A percentile compares a stretch with the other conserved stretches of the same genome.
Conservation (phyloP, 2,888 invertebrate genomes). For the Toxonevra muliebris region DNA sequence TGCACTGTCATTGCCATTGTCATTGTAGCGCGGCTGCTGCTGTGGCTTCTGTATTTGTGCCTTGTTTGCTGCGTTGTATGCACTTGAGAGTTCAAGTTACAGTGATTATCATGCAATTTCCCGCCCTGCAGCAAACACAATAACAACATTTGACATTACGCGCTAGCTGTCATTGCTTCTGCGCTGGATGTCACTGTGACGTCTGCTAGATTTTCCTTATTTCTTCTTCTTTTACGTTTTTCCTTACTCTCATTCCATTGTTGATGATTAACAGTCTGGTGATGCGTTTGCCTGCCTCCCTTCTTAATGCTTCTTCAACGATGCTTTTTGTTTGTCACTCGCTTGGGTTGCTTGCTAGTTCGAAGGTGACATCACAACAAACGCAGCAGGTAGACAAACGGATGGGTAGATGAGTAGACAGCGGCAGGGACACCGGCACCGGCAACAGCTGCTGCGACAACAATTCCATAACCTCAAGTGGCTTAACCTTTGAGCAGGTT, state of each 20-base stretch:
- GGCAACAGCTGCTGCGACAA: conserved; percentile 24
- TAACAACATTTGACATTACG: background rate
- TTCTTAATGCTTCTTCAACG: conserved; percentile 14
- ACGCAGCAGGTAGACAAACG: conserved; percentile 32
- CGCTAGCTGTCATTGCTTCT: too few relatives aligned
- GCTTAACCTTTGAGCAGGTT: conserved; percentile 7
- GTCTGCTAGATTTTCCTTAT: too few relatives aligned
- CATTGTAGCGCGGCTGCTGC: background rate
- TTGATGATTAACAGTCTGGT: conserved; percentile 26
- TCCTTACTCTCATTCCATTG: background rate
- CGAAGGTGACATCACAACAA: conserved; percentile 16
- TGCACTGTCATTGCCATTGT: background rate
- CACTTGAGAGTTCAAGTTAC: conserved; percentile 15
- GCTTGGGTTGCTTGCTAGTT: conserved; percentile 12
- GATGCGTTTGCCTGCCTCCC: conserved; percentile 11
- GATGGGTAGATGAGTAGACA: conserved; percentile 3
- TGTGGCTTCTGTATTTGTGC: too few relatives aligned
- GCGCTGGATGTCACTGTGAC: too few relatives aligned
- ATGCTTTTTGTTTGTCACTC: background rate
- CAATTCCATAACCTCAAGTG: conserved; percentile 38
- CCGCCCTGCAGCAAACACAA: conserved; percentile 2
- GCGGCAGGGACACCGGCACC: conserved; percentile 21
- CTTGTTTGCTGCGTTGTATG: background rate
- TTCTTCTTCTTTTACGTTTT: too few relatives aligned
- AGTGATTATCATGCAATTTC: conserved; percentile 14